phyloP scores from a whole-genome alignment of 2,113 vertebrate genomes.

The Chlamydotis undulata region DNA sequence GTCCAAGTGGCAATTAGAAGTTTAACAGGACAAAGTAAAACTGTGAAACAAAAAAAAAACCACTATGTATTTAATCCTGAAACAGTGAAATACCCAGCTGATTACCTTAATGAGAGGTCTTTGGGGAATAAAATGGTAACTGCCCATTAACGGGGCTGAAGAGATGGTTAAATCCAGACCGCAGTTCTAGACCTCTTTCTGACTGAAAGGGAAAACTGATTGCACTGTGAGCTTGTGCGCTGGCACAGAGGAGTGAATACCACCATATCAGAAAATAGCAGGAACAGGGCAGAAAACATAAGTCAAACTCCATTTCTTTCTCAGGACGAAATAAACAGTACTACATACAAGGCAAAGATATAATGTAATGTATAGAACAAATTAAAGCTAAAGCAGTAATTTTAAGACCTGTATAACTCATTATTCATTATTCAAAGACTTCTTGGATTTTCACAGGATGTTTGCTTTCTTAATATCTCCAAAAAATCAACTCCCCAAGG shows the following conservation, averaged over 20 bases:
- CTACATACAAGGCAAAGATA: neutral
- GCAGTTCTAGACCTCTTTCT: neutral
- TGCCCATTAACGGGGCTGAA: neutral
- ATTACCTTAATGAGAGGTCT: neutral
- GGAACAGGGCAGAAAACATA: neutral
- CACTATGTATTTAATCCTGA: neutral
- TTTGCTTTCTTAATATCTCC: neutral
- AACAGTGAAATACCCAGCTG: neutral
- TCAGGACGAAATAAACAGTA: neutral
- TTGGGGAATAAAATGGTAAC: neutral
- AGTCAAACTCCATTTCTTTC: neutral
- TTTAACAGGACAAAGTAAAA: neutral
- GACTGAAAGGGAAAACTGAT: neutral
- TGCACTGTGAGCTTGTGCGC: rapidly evolving
- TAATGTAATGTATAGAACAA: neutral
- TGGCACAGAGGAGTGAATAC: neutral
- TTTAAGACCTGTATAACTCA: neutral
- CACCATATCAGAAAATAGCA: neutral
- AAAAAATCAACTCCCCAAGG: neutral
- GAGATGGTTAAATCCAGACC: neutral
- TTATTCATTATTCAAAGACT: neutral
- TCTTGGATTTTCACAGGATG: neutral
- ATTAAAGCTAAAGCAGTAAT: neutral
- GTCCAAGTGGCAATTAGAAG: neutral
- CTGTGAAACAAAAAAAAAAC: constrained; percentile 36